A percentile compares a stretch with the other conserved stretches of the same genome.
Evolutionary conservation across 2,888 invertebrate genomes (phyloP).

Genomic region (Hirtodrosophila duncani): DNA sequence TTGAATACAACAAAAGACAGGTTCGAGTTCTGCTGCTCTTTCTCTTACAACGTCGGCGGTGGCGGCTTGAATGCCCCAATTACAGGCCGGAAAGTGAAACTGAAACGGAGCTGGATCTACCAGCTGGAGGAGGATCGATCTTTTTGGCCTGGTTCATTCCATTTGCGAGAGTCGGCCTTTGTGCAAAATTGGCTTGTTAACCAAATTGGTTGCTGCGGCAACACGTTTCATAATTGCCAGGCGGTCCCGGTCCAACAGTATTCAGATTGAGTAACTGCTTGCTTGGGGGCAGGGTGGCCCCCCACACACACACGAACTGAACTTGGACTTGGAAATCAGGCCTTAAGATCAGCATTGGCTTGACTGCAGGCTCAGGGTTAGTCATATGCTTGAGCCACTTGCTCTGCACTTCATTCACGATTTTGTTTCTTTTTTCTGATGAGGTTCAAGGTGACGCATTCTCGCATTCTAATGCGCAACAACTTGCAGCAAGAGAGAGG

Average conservation of each 20-base stretch:
- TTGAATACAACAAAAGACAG: conserved; percentile 17
- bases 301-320: too few relatives aligned
- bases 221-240: conserved; percentile 64
- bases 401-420: conserved; percentile 5
- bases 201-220: conserved; percentile 64
- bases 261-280: conserved; percentile 50
- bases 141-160: conserved; percentile 13
- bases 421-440: conserved; percentile 17
- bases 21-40: conserved; percentile 23
- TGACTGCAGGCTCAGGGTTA: conserved; percentile 40
- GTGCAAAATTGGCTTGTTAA: conserved; percentile 67
- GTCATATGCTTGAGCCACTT: conserved; percentile 28
- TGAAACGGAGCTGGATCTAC: conserved; percentile 35
- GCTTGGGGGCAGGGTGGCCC: too few relatives aligned
- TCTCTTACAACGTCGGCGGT: conserved; percentile 40
- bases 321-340: too few relatives aligned
- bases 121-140: conserved; percentile 25
- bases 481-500: background rate
- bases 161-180: conserved; percentile 39
- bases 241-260: conserved; percentile 20
- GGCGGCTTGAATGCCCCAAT: conserved; percentile 63
- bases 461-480: conserved; percentile 52
- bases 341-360: conserved; percentile 31
- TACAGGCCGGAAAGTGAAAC: conserved; percentile 71
- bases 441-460: conserved; percentile 60